Conservation (phyloP, 2,797 vertebrate genomes). For the Ctenopoma multispine region DNA sequence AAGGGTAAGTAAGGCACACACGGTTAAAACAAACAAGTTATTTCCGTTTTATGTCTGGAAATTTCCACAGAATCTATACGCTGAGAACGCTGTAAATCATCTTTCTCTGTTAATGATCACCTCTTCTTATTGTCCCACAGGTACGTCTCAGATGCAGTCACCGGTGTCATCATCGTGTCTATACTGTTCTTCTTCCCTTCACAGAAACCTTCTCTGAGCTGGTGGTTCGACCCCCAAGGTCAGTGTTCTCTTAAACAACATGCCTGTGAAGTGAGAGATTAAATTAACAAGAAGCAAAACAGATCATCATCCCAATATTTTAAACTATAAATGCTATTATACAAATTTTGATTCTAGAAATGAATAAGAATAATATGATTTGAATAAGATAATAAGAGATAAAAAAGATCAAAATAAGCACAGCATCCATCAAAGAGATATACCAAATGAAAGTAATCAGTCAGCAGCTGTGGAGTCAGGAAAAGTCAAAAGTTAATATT, state of each 20-base stretch:
- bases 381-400: too few species aligned
- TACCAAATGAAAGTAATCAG: not conserved
- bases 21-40: not conserved
- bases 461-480: not conserved
- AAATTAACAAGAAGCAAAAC: not conserved
- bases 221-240: slow-evolving; percentile 96
- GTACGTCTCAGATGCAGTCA: slow-evolving; percentile 95
- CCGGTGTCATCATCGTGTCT: slow-evolving; percentile 91
- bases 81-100: not conserved
- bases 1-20: slow-evolving; percentile 87
- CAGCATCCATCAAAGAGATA: not conserved
- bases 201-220: slow-evolving; percentile 91
- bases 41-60: not conserved
- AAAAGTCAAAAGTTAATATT: slow-evolving; percentile 24
- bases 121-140: slow-evolving; percentile 70
- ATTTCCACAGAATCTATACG: not conserved
- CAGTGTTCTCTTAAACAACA: slow-evolving; percentile 50
- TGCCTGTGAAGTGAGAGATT: not conserved
- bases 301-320: not conserved
- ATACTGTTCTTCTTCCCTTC: slow-evolving; percentile 97
- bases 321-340: not conserved
- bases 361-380: not conserved
- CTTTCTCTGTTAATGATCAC: slow-evolving; percentile 7
- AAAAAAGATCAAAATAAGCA: not conserved
- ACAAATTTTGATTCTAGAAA: not conserved